Conservation (phyloP, 2,888 invertebrate species). For the Neoitamus cyanurus region DNA sequence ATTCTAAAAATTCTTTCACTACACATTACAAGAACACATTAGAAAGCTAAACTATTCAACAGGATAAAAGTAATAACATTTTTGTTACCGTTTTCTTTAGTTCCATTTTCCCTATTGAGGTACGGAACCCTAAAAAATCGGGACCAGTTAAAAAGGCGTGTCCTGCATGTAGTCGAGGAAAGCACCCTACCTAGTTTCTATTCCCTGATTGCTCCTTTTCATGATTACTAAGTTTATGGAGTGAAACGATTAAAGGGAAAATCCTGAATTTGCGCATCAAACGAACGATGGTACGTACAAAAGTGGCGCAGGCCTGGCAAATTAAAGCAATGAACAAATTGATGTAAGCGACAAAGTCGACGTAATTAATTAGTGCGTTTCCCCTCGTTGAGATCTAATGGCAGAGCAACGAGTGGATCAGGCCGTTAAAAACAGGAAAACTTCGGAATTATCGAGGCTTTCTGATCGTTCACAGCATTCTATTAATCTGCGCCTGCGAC, state of each 20-base stretch:
- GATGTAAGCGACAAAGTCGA: neutral
- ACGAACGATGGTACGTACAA: neutral
- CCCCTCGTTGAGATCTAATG: neutral
- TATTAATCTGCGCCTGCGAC: slow-evolving; percentile 17
- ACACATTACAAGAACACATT: too few species aligned
- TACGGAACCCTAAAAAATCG: too few species aligned
- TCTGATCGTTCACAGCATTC: slow-evolving; percentile 9
- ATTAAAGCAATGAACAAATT: neutral
- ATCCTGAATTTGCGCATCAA: neutral
- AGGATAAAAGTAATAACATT: too few species aligned
- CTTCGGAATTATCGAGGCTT: neutral
- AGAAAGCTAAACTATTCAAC: too few species aligned
- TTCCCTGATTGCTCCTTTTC: neutral
- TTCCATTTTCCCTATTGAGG: too few species aligned
- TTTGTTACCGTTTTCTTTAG: too few species aligned
- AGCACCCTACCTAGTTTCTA: too few species aligned
- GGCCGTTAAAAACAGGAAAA: slow-evolving; percentile 29
- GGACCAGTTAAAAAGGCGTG: too few species aligned
- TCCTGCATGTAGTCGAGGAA: too few species aligned
- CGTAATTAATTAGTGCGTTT: slow-evolving; percentile 9
- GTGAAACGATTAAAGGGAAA: neutral
- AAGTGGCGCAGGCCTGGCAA: neutral
- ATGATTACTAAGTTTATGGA: neutral
- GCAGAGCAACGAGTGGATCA: neutral
- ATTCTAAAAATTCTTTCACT: too few species aligned